Evolutionary conservation across 92 coral and sea anemone genomes (phyloP), one percentile per base, ranked within the genome.

Genomic region (Porites rus): DNA sequence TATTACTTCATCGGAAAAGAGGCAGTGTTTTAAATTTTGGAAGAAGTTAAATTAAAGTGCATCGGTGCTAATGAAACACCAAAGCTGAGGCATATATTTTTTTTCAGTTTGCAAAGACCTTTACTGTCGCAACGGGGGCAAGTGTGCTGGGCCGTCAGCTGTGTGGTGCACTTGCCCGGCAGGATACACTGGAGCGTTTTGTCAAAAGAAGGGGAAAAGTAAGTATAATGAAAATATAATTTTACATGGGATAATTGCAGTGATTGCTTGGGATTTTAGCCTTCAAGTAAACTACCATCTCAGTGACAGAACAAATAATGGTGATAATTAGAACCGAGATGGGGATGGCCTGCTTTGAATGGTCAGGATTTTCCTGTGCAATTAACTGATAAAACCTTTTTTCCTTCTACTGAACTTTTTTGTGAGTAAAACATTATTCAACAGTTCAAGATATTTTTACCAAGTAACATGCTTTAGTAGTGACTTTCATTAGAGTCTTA

Each of bases 111-210:
- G 98, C 80, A 80, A 86, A 67, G 90, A 92, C 11, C 71, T 78
- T 51, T 92, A 81, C 61, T 95, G 98, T 73, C 92, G 79, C 51
- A 95, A 95, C 81, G 95, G 92, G 16, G 98, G 98, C 5, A 77
- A 81, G 56, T 95, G 98, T 31, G 92, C 88, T 18, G 95, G 90
- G 16, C 88, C 88, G 1, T 81, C 68, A 9, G 64, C 87, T 25
- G 9, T 82, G 8, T 76, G 90, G 63, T 92, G 95, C 80, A 53
- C 84, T 17, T 92, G 95, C 73, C 93, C 88, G 2, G 58, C 81
- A 18, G 95, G 95, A 31, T 92, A 79, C 81, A 81, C 77, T 22
- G 95, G 95, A 86, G 76, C 81, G 2, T 92, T 88, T 74, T 92
- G 95, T 51, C 91, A 92, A 22, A 77, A 50, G 17, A 78, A 56